Evolutionary conservation across 1,140 invertebrate genomes (phyloP).

Genomic region (Trichonephila clavipes): DNA sequence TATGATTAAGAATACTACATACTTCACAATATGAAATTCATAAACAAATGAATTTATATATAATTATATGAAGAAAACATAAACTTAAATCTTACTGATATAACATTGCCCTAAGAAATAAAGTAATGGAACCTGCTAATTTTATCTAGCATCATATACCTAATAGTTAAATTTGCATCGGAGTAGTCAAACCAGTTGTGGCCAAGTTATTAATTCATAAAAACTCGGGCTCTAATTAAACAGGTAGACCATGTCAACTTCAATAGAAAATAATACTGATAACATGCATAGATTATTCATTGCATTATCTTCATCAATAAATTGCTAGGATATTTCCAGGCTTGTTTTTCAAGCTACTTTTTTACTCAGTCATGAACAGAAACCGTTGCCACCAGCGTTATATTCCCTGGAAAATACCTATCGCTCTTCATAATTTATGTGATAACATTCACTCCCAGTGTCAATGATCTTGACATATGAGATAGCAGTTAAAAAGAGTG

Average conservation of each 20-base stretch:
- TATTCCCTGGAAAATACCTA: neutral
- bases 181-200: too few species aligned
- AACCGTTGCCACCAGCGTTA: slow-evolving; percentile 41
- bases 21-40: too few species aligned
- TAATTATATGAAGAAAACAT: too few species aligned
- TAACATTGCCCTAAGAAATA: too few species aligned
- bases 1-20: too few species aligned
- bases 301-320: neutral
- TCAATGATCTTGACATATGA: slow-evolving; percentile 43
- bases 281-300: neutral
- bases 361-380: neutral
- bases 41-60: too few species aligned
- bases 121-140: too few species aligned
- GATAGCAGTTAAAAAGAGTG: neutral
- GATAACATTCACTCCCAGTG: slow-evolving; percentile 14
- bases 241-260: neutral
- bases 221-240: too few species aligned
- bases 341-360: neutral
- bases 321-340: neutral
- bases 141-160: too few species aligned
- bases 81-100: too few species aligned
- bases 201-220: too few species aligned
- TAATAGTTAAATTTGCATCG: too few species aligned
- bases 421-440: neutral
- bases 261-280: neutral